Base-by-base conservation (phyloP, 2,888 invertebrate genomes). In the Labia minor region DNA sequence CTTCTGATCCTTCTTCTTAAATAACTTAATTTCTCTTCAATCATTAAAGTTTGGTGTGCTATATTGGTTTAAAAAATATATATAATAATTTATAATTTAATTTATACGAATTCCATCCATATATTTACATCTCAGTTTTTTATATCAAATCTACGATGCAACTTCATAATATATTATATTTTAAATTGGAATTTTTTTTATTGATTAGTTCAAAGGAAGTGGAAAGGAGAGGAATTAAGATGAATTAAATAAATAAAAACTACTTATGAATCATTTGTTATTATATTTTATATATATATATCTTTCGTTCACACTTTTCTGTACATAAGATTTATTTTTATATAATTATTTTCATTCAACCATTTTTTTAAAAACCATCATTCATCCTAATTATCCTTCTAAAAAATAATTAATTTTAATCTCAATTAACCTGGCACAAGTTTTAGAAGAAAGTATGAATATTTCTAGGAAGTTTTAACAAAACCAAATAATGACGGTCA, bases 361-460 rank as follows among this genome's bases (percentile, higher is more conserved):
- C 14, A 10, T 49, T 10, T 49, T 49, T n/a, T 49, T 49, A 49
- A 49, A 49, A 49, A 49, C n/a, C 26, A n/a, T 49, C 49, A 49
- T 16, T 49, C 49, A 49, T 49, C 14, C 49, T 26, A 49, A 49
- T 49, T 49, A 49, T 4, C 49, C 14, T 49, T 16, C 49, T 49
- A 49, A 49, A 49, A 49, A 49, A 49, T 49, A 49, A 49, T 49
- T 49, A 49, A 26, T 49, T 49, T 49, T 49, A 49, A 49, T 49
- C 49, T 49, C 49, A 49, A 10, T 49, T n/a, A 49, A 49, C 49
- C 49, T 49, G 49, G 49, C 49, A 49, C 49, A 49, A 49, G 49
- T 8, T 49, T 49, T 49, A 49, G 49, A 49, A 49, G n/a, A 49
- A 49, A 49, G n/a, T 8, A 49, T 49, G 3, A 49, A n/a, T n/a